Evolutionary conservation across 2,797 vertebrate genomes (phyloP).

Genomic region (Megalops cyprinoides): DNA sequence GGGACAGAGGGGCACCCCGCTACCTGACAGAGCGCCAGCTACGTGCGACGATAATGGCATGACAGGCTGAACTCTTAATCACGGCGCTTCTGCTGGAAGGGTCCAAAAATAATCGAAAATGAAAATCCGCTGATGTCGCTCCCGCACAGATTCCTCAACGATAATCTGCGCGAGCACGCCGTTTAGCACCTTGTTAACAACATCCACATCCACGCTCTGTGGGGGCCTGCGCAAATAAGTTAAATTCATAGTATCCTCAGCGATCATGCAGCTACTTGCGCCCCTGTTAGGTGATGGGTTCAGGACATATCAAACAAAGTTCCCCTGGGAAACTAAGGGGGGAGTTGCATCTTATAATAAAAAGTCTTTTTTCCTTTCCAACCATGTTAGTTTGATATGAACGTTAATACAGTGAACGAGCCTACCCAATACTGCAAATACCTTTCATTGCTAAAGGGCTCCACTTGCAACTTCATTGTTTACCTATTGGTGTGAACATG

Average conservation of each 20-base stretch:
- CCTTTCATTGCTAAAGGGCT: constrained; percentile 70
- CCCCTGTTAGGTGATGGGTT: constrained; percentile 43
- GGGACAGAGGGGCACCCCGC: constrained; percentile 74
- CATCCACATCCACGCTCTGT: background rate
- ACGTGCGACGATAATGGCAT: constrained; percentile 69
- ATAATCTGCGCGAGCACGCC: no score
- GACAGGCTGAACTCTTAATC: constrained; percentile 65
- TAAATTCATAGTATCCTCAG: background rate
- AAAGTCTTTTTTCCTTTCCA: background rate
- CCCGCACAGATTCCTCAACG: no score
- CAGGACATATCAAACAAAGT: constrained; percentile 49
- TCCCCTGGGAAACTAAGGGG: background rate
- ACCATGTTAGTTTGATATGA: constrained; percentile 52
- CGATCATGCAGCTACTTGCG: background rate
- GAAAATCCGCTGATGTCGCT: no score
- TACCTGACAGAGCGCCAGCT: constrained; percentile 79
- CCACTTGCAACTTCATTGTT: no score
- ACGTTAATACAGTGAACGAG: background rate
- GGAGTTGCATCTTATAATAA: constrained; percentile 23
- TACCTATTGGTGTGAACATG: no score
- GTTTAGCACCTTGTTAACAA: no score
- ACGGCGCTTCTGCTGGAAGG: constrained; percentile 48
- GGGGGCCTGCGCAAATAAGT: background rate
- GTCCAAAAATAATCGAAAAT: no score
- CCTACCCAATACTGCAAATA: constrained; percentile 60